Conservation (phyloP, 2,888 invertebrate genomes). For the Melieria picta region DNA sequence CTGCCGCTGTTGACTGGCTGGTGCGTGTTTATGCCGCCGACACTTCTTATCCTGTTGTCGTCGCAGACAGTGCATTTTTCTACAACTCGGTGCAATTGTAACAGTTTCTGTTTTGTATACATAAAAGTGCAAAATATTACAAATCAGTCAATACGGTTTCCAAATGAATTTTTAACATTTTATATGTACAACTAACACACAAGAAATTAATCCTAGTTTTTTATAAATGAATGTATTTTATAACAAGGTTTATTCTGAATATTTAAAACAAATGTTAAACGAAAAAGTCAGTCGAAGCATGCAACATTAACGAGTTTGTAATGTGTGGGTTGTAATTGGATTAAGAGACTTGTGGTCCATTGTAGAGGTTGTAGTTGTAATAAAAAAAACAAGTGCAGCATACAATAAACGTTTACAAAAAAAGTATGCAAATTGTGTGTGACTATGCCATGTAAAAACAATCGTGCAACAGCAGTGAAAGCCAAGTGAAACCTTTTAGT, state of each 20-base stretch:
- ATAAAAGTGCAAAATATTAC: background rate
- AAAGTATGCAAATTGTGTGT: background rate
- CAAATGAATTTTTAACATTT: too few relatives aligned
- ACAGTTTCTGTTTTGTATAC: slow-evolving; percentile 4
- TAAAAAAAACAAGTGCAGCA: too few relatives aligned
- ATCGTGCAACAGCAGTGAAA: background rate
- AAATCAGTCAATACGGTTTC: too few relatives aligned
- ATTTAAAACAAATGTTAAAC: background rate
- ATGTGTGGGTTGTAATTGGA: slow-evolving; percentile 21
- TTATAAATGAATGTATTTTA: too few relatives aligned
- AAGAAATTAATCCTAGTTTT: too few relatives aligned
- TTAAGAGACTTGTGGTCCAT: background rate
- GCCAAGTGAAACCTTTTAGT: background rate
- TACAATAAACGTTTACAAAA: background rate
- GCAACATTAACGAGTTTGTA: background rate
- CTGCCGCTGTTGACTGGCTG: slow-evolving; percentile 4
- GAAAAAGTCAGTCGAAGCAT: background rate
- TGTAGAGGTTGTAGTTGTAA: too few relatives aligned
- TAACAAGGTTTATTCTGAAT: too few relatives aligned
- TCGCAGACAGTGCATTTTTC: slow-evolving; percentile 46
- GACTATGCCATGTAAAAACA: background rate
- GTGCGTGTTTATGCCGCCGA: slow-evolving; percentile 13
- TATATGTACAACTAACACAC: too few relatives aligned
- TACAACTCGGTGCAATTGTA: slow-evolving; percentile 3
- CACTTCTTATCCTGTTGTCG: slow-evolving; percentile 41